phyloP scores from a whole-genome alignment of 2,888 invertebrate genomes.

The Aporophyla lueneburgensis region DNA sequence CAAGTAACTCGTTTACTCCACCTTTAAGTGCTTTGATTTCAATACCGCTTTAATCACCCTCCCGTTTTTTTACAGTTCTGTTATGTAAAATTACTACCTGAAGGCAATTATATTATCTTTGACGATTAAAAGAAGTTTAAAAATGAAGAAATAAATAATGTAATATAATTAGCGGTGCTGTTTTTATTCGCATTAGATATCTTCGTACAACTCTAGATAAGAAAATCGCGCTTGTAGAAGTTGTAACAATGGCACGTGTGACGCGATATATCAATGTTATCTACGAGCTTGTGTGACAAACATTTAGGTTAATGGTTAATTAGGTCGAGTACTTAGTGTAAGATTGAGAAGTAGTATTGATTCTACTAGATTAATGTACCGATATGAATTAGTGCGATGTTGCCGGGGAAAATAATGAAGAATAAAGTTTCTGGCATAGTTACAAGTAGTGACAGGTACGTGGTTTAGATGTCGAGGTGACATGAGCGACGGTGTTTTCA shows the following conservation, averaged over 20 bases:
- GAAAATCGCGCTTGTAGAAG: constrained; percentile 74
- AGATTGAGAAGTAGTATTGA: constrained; percentile 77
- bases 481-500: constrained; percentile 69
- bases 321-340: constrained; percentile 80
- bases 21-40: constrained; percentile 34
- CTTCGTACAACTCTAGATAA: constrained; percentile 68
- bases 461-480: constrained; percentile 71
- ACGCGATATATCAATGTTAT: constrained; percentile 80
- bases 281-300: constrained; percentile 74
- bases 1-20: constrained; percentile 33
- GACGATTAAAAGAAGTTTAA: constrained; percentile 7
- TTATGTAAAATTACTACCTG: constrained; percentile 34
- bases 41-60: constrained; percentile 5
- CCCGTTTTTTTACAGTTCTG: constrained; percentile 5
- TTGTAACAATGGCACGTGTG: constrained; percentile 77
- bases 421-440: constrained; percentile 65
- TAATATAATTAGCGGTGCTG: constrained; percentile 35
- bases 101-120: constrained; percentile 17
- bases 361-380: constrained; percentile 61
- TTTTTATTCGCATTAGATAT: constrained; percentile 61
- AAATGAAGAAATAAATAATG: constrained; percentile 28
- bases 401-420: constrained; percentile 56
- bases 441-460: constrained; percentile 69
- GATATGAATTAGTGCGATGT: constrained; percentile 54
- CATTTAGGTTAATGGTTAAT: constrained; percentile 86